phyloP scores from a whole-genome alignment of 2,797 vertebrate species.

The Salarias fasciatus region DNA sequence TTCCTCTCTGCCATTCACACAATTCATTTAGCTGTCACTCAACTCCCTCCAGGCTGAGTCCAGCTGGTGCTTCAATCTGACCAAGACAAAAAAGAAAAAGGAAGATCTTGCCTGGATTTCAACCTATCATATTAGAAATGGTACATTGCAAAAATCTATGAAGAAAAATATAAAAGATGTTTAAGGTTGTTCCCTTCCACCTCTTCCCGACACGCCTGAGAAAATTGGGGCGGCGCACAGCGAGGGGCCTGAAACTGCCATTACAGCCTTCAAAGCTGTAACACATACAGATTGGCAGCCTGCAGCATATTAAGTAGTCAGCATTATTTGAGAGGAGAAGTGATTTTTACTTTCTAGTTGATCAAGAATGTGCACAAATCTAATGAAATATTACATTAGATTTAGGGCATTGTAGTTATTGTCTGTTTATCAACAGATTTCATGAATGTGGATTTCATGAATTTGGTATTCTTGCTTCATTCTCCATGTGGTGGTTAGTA shows the following conservation, averaged over 20 bases:
- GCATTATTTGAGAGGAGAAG: background rate
- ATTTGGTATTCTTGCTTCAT: too few relatives aligned
- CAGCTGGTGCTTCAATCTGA: constrained; percentile 24
- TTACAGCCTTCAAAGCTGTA: background rate
- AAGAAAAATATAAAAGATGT: constrained; percentile 24
- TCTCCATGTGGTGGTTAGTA: too few relatives aligned
- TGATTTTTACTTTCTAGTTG: too few relatives aligned
- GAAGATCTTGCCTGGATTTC: constrained; percentile 3
- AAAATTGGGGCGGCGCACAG: background rate
- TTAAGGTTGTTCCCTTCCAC: background rate
- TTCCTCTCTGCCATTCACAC: constrained; percentile 23
- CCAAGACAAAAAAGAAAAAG: constrained; percentile 7
- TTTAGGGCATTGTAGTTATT: too few relatives aligned
- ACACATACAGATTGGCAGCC: background rate
- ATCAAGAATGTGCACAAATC: background rate
- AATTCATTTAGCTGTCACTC: constrained; percentile 36
- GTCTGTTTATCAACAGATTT: too few relatives aligned
- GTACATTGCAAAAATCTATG: too few relatives aligned
- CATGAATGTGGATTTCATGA: too few relatives aligned
- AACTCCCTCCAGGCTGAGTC: constrained; percentile 14
- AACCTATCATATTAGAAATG: background rate
- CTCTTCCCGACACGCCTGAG: background rate
- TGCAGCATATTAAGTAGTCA: background rate
- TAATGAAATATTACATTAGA: background rate
- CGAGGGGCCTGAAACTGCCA: background rate